These are phyloP conservation scores for Cliona cf. orientalis DNA, from an alignment of 37 sponge, comb jelly and placozoan genomes.

Conservation along the genomic window DNA sequence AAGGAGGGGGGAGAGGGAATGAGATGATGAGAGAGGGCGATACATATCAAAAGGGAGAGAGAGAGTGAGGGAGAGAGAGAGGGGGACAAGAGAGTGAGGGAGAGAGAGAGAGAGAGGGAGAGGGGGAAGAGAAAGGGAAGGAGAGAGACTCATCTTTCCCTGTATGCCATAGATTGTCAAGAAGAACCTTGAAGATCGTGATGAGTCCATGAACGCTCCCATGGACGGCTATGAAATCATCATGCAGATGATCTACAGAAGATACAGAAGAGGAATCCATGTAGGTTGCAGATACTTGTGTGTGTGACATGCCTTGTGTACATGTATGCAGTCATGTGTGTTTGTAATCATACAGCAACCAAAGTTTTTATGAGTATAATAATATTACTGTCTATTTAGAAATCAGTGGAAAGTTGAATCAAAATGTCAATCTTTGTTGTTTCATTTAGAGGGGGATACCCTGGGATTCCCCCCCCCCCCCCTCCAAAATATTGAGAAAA, in stretches of 20 bases:
- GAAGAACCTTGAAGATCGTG: conserved; percentile 35
- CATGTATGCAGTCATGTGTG: not conserved
- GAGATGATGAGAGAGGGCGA: not conserved
- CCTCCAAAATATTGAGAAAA: not conserved
- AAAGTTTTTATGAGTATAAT: not conserved
- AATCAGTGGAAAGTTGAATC: too few species aligned
- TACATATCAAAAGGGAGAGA: too few species aligned
- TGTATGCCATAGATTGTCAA: conserved; percentile 11
- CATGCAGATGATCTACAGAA: conserved; percentile 48
- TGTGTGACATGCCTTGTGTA: not conserved
- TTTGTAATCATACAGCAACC: not conserved
- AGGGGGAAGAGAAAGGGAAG: not conserved
- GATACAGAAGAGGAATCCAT: conserved; percentile 60
- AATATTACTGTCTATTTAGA: not conserved
- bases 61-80: not conserved
- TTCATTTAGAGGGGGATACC: too few species aligned
- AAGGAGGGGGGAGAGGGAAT: not conserved
- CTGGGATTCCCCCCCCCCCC: too few species aligned
- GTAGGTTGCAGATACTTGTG: conserved; percentile 5
- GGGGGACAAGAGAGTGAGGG: too few species aligned
- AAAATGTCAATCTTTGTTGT: too few species aligned
- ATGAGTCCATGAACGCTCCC: conserved; percentile 4
- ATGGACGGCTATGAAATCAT: conserved; percentile 54
- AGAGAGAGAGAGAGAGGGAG: conserved; percentile 1
- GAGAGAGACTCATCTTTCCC: not conserved